A percentile compares a stretch with the other conserved stretches of the same genome.
phyloP scores from a whole-genome alignment of 2,888 invertebrate genomes.

The Apocheima hispidaria region DNA sequence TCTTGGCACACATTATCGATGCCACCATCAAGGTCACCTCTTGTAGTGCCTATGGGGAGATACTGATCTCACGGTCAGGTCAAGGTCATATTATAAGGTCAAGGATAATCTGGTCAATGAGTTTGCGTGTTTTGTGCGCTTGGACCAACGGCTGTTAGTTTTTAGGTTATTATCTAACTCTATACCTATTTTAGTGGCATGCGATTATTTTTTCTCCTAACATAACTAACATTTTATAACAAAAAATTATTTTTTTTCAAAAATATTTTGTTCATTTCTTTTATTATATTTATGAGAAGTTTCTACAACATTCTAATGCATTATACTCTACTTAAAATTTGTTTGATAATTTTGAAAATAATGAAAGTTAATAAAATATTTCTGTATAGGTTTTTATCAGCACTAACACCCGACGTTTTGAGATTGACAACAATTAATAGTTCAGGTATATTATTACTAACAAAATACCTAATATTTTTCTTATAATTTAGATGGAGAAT shows the following conservation, averaged over 20 bases:
- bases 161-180: slow-evolving; percentile 31
- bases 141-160: slow-evolving; percentile 80
- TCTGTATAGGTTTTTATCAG: slow-evolving; percentile 84
- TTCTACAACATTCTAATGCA: neutral
- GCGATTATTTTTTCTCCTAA: slow-evolving; percentile 54
- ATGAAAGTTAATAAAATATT: slow-evolving; percentile 47
- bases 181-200: slow-evolving; percentile 49
- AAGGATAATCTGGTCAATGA: slow-evolving; percentile 33
- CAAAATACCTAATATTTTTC: slow-evolving; percentile 53
- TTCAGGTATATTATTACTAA: slow-evolving; percentile 77
- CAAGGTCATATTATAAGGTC: slow-evolving; percentile 57
- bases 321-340: neutral
- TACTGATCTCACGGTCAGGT: slow-evolving; percentile 66
- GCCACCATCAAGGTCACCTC: slow-evolving; percentile 81
- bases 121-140: slow-evolving; percentile 61
- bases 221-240: slow-evolving; percentile 47
- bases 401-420: slow-evolving; percentile 85
- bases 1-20: slow-evolving; percentile 84
- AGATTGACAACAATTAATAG: slow-evolving; percentile 85
- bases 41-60: slow-evolving; percentile 71
- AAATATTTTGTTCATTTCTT: slow-evolving; percentile 12
- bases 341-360: slow-evolving; percentile 2
- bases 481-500: slow-evolving; percentile 74
- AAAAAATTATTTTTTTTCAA: slow-evolving; percentile 2
- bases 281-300: neutral